Conservation (phyloP, 2,888 invertebrate genomes). For the Brenthis hecate region DNA sequence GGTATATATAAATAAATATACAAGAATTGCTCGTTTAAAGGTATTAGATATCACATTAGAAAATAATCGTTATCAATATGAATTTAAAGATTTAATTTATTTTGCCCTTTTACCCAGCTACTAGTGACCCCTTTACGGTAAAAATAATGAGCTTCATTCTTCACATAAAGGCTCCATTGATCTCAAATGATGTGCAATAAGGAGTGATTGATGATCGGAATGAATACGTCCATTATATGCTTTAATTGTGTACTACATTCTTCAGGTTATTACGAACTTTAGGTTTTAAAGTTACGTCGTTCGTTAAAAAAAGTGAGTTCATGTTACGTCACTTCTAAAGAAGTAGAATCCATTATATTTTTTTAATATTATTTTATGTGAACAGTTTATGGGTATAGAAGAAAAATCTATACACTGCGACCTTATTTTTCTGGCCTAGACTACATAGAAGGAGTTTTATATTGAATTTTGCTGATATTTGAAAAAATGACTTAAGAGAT, state of each 20-base stretch:
- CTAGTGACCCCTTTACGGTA: constrained; percentile 50
- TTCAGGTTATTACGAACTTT: constrained; percentile 25
- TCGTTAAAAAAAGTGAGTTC: not conserved
- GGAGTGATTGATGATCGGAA: constrained; percentile 62
- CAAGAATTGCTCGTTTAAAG: too few relatives aligned
- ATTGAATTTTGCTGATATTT: constrained; percentile 22
- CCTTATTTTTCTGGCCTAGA: not conserved
- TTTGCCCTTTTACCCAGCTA: constrained; percentile 10
- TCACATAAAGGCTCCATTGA: constrained; percentile 62
- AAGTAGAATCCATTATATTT: not conserved
- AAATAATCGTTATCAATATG: not conserved
- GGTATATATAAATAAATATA: too few relatives aligned
- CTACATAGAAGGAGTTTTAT: not conserved
- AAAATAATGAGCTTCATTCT: constrained; percentile 59
- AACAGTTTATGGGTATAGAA: not conserved
- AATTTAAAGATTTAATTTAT: constrained; percentile 1
- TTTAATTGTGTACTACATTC: constrained; percentile 26
- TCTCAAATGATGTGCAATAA: constrained; percentile 62
- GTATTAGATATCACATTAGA: too few relatives aligned
- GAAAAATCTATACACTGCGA: not conserved
- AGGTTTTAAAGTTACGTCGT: not conserved
- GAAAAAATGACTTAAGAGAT: constrained; percentile 20
- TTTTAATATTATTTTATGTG: not conserved
- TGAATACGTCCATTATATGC: constrained; percentile 48
- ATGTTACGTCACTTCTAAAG: not conserved